Base-by-base conservation (phyloP, 1,140 invertebrate species). In the Dendroctonus ponderosae region DNA sequence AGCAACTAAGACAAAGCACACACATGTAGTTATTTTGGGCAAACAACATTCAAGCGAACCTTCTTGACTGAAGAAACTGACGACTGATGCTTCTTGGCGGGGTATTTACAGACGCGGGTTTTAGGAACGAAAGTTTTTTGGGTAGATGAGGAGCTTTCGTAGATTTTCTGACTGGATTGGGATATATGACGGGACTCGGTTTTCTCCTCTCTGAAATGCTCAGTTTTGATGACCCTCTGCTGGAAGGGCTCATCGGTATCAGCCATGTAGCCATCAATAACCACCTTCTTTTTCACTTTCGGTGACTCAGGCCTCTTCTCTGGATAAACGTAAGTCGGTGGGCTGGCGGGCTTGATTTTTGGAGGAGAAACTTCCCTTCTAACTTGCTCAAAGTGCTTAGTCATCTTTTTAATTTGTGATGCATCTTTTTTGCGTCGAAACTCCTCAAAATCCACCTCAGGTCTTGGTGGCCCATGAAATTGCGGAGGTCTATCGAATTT, bases 181-280 rank as follows among this genome's bases (percentile, higher is more conserved):
- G 69, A 72, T 61, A 66, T 51, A 59, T 76, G 73, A 51, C 63
- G 72, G 43, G 68, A 70, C 49, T 74, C 73, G 7, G 69, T 71
- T 59, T 52, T 72, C 65, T 77, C 71, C 62, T 78, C 75, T 43
- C 72, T 75, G 53, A 63, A 70, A 52, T 74, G 69, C 62, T 78
- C 76, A 9, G 60, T 71, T 64, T 72, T 77, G 7, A 71, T 43
- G 3, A 76, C 75, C 61, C 80, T 80, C 43, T 75, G 74, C 53
- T 75, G 78, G 14, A 82, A 77, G 0, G 84, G 84, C 67, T 89
- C 88, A 70, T 89, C 86, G 0, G 88, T 90, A 72, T 90, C 89
- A 2, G 89, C 89, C 74, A 86, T 86, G 70, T 90, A 90, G 11
- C 89, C 89, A 67, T 73, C 79, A 56, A 70, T 70, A 49, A 82